phyloP scores from a whole-genome alignment of 2,113 vertebrate species.

The Solea senegalensis region DNA sequence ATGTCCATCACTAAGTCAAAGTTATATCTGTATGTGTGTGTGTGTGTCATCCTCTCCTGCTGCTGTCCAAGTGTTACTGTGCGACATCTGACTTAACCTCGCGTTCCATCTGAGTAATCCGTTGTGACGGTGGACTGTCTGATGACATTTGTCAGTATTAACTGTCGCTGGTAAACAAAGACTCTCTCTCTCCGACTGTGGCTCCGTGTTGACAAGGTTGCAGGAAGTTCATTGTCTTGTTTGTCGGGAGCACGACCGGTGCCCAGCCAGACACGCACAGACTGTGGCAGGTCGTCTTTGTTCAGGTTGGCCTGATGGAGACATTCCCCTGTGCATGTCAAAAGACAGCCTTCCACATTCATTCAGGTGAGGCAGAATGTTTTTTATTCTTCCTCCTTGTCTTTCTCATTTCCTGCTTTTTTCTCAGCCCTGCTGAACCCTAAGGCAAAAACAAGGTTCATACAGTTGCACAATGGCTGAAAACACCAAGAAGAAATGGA shows the following conservation, averaged over 20 bases:
- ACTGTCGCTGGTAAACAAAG: slow-evolving; percentile 57
- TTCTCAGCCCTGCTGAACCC: no score
- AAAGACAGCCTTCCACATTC: slow-evolving; percentile 29
- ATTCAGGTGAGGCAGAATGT: slow-evolving; percentile 35
- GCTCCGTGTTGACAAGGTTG: slow-evolving; percentile 59
- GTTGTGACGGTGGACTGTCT: slow-evolving; percentile 63
- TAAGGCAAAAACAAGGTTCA: no score
- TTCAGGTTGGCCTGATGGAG: slow-evolving; percentile 34
- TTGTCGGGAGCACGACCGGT: slow-evolving; percentile 49
- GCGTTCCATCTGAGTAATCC: slow-evolving; percentile 44
- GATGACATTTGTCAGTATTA: slow-evolving; percentile 66
- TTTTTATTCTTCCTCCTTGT: slow-evolving; percentile 8
- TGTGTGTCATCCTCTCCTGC: slow-evolving; percentile 27
- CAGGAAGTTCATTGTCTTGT: slow-evolving; percentile 51
- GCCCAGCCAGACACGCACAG: slow-evolving; percentile 32
- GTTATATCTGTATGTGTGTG: no score
- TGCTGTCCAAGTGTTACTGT: slow-evolving; percentile 43
- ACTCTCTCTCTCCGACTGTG: slow-evolving; percentile 14
- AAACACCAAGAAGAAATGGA: no score
- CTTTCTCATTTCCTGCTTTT: slow-evolving; percentile 30
- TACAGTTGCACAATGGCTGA: no score
- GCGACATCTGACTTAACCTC: slow-evolving; percentile 52
- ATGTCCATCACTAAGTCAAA: not conserved
- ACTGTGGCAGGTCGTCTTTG: slow-evolving; percentile 62
- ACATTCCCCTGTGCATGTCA: slow-evolving; percentile 54